Base-by-base conservation (phyloP, 2,797 vertebrate genomes). In the Lacerta bilineata region DNA sequence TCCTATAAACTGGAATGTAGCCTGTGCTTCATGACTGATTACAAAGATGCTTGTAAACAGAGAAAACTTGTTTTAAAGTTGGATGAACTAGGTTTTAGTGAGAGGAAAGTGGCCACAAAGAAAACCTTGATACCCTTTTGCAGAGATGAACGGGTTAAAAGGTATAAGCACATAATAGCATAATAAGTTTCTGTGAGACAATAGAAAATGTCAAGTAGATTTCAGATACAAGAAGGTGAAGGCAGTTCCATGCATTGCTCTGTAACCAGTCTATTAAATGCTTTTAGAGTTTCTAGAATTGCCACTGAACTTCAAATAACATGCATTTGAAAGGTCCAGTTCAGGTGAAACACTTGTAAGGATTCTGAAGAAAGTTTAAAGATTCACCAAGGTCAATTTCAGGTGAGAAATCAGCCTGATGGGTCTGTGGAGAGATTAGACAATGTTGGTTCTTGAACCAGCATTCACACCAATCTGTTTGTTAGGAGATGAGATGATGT, bases 21-120 rank as follows among this genome's bases (percentile, higher is more conserved):
- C 69, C 36, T 17, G 68, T 46, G 46, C 71, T 89, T 79, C 75
- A 78, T 25, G 72, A n/a, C 23, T 69, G 39, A 85, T 86, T 83
- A 78, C 1, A 66, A 55, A 81, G 90, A 87, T 80, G n/a, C 17
- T 85, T 84, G n/a, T 71, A 91, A 75, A 78, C 68, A 33, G 20
- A 46, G 8, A 1, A 11, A 36, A n/a, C 74, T 74, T 27, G 1
- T 0, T 0, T 76, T 55, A 0, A 41, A 66, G 84, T 90, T 85
- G 77, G 81, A 91, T 87, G 86, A 90, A 68, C 11, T 59, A 3
- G 4, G 4, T 83, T 90, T 86, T 87, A 81, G 50, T 80, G 39
- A 90, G 11, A 41, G 13, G 27, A 61, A 71, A 33, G 9, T 0
- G 10, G 55, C 50, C 20, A 15, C 11, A 2, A 36, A 17, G n/a